phyloP scores from a whole-genome alignment of 2,888 invertebrate species.

The Noctua janthe region DNA sequence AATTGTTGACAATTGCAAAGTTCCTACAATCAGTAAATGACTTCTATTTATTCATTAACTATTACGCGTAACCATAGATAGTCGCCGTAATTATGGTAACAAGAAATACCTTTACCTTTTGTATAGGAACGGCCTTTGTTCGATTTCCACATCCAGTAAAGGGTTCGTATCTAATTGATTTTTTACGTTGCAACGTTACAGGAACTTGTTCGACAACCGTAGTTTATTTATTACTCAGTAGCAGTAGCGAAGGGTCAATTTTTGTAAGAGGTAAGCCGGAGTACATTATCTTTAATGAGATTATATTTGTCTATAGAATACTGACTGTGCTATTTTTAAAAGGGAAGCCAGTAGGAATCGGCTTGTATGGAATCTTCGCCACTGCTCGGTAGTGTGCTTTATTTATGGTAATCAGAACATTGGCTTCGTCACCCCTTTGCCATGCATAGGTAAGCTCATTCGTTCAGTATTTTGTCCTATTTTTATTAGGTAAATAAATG shows the following conservation, averaged over 20 bases:
- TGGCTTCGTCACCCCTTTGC: not conserved
- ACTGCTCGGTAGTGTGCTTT: not conserved
- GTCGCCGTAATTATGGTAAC: constrained; percentile 29
- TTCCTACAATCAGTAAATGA: not conserved
- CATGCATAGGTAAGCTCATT: not conserved
- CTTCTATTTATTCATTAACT: constrained; percentile 6
- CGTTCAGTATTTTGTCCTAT: not conserved
- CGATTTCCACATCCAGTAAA: constrained; percentile 17
- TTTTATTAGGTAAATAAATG: not conserved
- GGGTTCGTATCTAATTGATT: constrained; percentile 32
- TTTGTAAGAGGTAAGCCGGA: too few relatives aligned
- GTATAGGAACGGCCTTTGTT: constrained; percentile 29
- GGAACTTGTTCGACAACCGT: constrained; percentile 20
- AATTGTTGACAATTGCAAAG: too few relatives aligned
- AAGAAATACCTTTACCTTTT: constrained; percentile 38
- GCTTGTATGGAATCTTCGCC: too few relatives aligned
- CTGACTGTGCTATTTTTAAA: too few relatives aligned
- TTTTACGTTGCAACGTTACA: constrained; percentile 13
- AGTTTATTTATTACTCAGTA: constrained; percentile 17
- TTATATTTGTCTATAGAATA: too few relatives aligned
- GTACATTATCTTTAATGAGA: too few relatives aligned
- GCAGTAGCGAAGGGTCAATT: too few relatives aligned
- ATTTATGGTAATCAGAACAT: not conserved
- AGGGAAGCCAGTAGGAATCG: too few relatives aligned
- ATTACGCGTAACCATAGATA: not conserved